Conservation (phyloP, 2,888 invertebrate species). For the Hecatera dysodea region DNA sequence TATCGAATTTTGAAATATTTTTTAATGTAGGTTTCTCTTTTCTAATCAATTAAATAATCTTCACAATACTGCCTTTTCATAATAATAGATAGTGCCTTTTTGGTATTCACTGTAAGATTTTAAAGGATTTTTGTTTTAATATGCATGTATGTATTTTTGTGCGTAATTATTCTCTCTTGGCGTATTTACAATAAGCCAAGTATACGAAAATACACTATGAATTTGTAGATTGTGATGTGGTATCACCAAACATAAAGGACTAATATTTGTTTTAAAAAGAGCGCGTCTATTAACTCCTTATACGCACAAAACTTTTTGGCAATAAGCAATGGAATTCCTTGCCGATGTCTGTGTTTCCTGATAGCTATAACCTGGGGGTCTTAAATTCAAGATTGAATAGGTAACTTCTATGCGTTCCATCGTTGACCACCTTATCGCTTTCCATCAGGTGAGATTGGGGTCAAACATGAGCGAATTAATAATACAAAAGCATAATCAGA, state of each 20-base stretch:
- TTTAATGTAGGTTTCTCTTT: background rate
- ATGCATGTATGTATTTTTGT: constrained; percentile 41
- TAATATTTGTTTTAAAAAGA: background rate
- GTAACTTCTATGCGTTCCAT: no score
- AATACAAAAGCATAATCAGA: background rate
- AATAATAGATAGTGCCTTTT: constrained; percentile 33
- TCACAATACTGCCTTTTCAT: constrained; percentile 13
- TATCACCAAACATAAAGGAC: background rate
- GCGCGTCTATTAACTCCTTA: background rate
- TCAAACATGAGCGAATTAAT: no score
- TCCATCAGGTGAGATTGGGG: no score
- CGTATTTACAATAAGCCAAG: constrained; percentile 21
- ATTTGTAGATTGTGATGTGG: constrained; percentile 18
- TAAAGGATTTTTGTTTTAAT: constrained; percentile 18
- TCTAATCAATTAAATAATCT: background rate
- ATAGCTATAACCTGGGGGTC: no score
- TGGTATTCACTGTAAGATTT: background rate
- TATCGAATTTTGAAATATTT: constrained; percentile 11
- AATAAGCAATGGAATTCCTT: no score
- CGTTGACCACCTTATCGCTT: no score
- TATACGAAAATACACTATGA: background rate
- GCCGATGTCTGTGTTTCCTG: no score
- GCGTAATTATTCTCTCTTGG: constrained; percentile 36
- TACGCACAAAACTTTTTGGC: no score
- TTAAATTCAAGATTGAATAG: no score